A percentile compares a stretch with the other conserved stretches of the same genome.
These are phyloP conservation scores for Trissonchulus latispiculum DNA, from an alignment of 2,888 invertebrate genomes.

Conservation along the genomic window DNA sequence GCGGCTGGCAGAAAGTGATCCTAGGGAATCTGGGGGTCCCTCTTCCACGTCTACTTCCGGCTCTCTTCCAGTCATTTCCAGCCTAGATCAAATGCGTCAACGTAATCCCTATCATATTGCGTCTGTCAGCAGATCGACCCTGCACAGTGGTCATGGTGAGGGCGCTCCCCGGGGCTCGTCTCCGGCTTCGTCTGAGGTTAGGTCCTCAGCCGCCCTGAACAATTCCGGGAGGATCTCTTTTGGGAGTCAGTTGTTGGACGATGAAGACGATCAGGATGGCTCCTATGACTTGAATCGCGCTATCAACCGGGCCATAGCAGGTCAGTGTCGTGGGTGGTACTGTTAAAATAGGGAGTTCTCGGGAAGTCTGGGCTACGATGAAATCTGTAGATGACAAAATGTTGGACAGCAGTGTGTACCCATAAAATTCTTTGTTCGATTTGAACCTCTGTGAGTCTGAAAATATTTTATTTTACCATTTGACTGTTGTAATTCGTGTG, in stretches of 20 bases:
- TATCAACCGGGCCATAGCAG: constrained; percentile 45
- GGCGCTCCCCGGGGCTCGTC: background rate
- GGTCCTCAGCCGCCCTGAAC: background rate
- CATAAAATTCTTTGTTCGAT: no score
- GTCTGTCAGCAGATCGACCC: background rate
- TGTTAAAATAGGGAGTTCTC: no score
- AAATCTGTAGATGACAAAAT: no score
- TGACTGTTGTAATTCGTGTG: no score
- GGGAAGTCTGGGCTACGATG: no score
- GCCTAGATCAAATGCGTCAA: background rate
- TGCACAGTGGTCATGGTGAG: background rate
- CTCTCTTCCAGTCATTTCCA: no score
- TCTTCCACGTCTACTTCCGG: no score
- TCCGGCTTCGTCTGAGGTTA: background rate
- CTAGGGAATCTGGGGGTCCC: background rate
- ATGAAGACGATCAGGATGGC: constrained; percentile 16
- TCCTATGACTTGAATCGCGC: constrained; percentile 41
- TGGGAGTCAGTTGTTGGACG: background rate
- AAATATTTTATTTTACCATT: no score
- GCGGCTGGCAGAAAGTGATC: background rate
- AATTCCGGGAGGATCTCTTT: background rate
- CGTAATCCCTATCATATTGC: background rate
- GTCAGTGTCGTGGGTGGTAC: no score
- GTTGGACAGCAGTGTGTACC: no score
- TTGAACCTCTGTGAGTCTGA: no score